Evolutionary conservation across 2,113 vertebrate genomes (phyloP).

Genomic region (Propithecus coquereli): DNA sequence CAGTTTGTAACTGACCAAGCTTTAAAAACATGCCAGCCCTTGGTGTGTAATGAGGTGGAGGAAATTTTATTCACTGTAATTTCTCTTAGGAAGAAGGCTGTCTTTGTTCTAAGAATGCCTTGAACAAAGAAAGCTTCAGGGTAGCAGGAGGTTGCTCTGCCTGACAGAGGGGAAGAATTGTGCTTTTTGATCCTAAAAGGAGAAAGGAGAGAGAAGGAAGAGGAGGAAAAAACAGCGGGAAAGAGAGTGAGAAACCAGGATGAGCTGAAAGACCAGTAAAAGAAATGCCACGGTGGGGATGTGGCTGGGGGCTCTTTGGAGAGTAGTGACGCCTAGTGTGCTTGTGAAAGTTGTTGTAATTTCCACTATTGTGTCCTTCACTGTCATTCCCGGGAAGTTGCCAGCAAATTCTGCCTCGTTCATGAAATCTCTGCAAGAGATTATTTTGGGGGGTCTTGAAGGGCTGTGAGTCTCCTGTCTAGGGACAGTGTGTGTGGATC

Average conservation of each 20-base stretch:
- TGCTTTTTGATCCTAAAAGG: conserved; percentile 33
- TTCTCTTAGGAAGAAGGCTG: conserved; percentile 63
- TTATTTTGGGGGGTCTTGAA: background rate
- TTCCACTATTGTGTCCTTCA: background rate
- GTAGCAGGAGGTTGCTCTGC: conserved; percentile 1
- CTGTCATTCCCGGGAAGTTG: background rate
- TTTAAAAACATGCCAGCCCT: conserved; percentile 60
- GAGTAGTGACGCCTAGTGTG: too few species aligned
- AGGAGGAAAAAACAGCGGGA: background rate
- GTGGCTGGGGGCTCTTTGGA: background rate
- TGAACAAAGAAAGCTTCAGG: conserved; percentile 16
- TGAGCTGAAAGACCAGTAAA: background rate
- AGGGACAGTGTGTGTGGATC: background rate
- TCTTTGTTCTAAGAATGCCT: conserved; percentile 59
- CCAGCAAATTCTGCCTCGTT: background rate
- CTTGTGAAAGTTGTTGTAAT: background rate
- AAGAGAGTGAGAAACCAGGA: background rate
- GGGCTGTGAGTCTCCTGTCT: background rate
- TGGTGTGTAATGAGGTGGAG: conserved; percentile 62
- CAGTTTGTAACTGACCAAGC: conserved; percentile 41
- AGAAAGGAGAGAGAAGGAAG: background rate
- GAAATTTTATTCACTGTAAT: conserved; percentile 44
- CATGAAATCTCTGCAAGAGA: background rate
- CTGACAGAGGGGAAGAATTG: background rate
- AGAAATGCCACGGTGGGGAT: background rate